phyloP scores from a whole-genome alignment of 2,888 invertebrate species.

The Eilema depressum region DNA sequence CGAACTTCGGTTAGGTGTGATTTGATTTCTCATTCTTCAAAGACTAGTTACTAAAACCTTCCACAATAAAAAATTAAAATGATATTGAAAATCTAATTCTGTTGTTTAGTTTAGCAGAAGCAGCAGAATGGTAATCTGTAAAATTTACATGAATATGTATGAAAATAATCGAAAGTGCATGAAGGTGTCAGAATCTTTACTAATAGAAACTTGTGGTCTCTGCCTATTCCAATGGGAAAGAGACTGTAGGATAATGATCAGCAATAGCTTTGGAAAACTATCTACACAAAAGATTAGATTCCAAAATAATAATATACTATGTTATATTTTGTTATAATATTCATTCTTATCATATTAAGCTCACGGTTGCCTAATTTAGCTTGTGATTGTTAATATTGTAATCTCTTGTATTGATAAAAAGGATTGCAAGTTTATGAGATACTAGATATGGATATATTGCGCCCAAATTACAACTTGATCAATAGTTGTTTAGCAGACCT shows the following conservation, averaged over 20 bases:
- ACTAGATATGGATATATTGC: slow-evolving; percentile 21
- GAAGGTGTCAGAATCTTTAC: too few species aligned
- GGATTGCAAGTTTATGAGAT: slow-evolving; percentile 20
- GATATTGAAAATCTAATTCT: background rate
- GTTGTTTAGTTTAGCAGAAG: background rate
- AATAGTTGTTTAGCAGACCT: background rate
- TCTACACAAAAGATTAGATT: slow-evolving; percentile 50
- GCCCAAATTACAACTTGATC: background rate
- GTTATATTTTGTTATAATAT: slow-evolving; percentile 33
- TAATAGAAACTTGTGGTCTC: too few species aligned
- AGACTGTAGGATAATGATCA: background rate
- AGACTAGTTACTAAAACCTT: background rate
- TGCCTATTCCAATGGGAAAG: background rate
- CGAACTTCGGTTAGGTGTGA: background rate
- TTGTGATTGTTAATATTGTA: slow-evolving; percentile 37
- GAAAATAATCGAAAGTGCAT: too few species aligned
- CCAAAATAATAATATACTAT: slow-evolving; percentile 37
- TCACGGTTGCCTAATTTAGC: slow-evolving; percentile 56
- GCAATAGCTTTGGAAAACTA: background rate
- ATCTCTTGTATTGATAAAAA: slow-evolving; percentile 40
- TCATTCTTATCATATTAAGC: slow-evolving; percentile 51
- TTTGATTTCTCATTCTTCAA: background rate
- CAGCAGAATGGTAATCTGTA: too few species aligned
- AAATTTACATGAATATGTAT: too few species aligned
- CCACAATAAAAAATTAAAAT: background rate